Percentiles rank a stretch among this genome's conserved stretches.
These are phyloP conservation scores for Zapornia atra DNA, from an alignment of 2,113 vertebrate species.

Conservation along the genomic window DNA sequence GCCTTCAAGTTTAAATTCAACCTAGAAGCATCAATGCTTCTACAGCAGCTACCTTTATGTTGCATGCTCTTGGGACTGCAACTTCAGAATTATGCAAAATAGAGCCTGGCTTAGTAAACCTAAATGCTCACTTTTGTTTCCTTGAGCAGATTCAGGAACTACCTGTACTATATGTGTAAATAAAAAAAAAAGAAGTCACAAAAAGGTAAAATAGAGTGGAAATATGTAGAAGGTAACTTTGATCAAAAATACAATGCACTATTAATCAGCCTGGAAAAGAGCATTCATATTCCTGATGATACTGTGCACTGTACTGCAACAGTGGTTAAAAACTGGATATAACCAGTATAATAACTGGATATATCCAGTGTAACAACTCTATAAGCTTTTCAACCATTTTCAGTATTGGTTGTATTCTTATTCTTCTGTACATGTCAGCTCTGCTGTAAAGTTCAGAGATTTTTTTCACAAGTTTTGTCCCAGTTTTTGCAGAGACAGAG, in stretches of 20 bases:
- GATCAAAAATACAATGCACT: neutral
- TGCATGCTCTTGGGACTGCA: neutral
- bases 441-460: neutral
- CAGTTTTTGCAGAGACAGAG: no score
- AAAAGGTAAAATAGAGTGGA: neutral
- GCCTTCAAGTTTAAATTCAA: neutral
- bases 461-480: neutral
- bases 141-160: neutral
- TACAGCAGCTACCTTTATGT: neutral
- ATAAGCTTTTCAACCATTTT: neutral
- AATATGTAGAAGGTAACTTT: neutral
- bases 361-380: neutral
- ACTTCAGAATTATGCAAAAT: neutral
- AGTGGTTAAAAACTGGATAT: neutral
- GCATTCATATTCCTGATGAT: neutral
- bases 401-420: neutral
- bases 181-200: neutral
- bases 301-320: neutral
- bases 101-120: neutral
- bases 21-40: neutral
- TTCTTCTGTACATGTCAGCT: neutral
- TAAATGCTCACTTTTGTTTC: neutral
- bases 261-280: neutral
- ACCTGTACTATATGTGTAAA: neutral
- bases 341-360: neutral